Evolutionary conservation across 1,140 invertebrate species (phyloP).

Genomic region (Drosophila arizonae): DNA sequence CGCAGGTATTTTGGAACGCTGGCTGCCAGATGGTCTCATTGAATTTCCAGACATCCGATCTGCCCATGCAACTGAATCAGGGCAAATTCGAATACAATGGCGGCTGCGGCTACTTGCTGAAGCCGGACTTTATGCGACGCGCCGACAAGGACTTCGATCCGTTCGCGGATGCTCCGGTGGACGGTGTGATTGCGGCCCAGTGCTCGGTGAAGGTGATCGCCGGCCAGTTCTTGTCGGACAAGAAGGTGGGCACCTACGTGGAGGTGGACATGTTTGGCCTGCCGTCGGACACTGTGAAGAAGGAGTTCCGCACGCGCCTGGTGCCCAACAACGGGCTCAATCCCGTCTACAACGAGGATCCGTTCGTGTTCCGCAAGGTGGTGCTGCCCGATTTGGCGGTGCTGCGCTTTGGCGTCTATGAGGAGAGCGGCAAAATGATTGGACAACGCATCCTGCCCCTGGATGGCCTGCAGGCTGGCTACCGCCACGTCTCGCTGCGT

Average conservation of each 20-base stretch:
- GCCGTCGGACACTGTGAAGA: constrained; percentile 99
- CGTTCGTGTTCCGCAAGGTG: constrained; percentile 99
- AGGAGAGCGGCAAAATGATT: constrained; percentile 98
- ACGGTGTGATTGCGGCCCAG: constrained; percentile 99
- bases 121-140: constrained; percentile 99
- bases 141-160: constrained; percentile 98
- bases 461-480: constrained; percentile 98
- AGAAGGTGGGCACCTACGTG: constrained; percentile 99
- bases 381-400: constrained; percentile 99
- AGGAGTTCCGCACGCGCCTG: constrained; percentile 98
- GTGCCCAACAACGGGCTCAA: constrained; percentile 98
- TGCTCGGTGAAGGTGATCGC: constrained; percentile 99
- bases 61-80: constrained; percentile 99
- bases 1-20: constrained; percentile 97
- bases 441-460: constrained; percentile 98
- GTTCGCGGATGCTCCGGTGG: constrained; percentile 99
- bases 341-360: constrained; percentile 99
- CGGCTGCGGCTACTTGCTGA: constrained; percentile 97
- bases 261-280: constrained; percentile 99
- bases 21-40: constrained; percentile 99
- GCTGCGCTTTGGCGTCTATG: constrained; percentile 98
- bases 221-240: constrained; percentile 99
- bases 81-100: constrained; percentile 99
- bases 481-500: constrained; percentile 97
- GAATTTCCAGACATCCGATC: constrained; percentile 99